Evolutionary conservation across 1,140 invertebrate genomes (phyloP), one percentile per base, ranked within the genome.

Genomic region (Trachymyrmex septentrionalis): DNA sequence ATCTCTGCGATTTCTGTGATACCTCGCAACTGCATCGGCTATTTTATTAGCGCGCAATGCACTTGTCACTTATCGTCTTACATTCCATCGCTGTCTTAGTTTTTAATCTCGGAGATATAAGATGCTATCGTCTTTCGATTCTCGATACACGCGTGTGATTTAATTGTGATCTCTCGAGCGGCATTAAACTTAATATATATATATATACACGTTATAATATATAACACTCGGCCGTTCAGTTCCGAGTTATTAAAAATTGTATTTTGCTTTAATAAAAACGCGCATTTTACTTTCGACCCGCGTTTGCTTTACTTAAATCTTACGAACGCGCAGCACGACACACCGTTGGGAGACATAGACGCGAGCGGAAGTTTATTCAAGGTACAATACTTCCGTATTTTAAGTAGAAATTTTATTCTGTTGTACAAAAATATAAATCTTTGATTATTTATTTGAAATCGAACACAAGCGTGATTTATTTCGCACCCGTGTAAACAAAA

Each of bases 1-100:
- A 75, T 48, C 38, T 44, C 69, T 61, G 69, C 80, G 69, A 75
- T n/a, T 84, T 84, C 80, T 84, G 80, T 84, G 80, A 84, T 84
- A 84, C 9, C 21, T 75, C 24, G 69, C 80, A 69, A 73, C 44
- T 53, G 64, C 64, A 66, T 30, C 24, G 19, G 61, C 30, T 34
- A 71, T 30, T 69, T 48, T 38, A 53, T 55, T 81, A 81, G 50
- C 57, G 27, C 64, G 48, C 77, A 24, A 71, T 55, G 77, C 48
- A 53, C 44, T 57, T 69, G 77, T 71, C 48, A 81, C 78, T 69
- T 71, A 21, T 84, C 80, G 69, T 73, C 44, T 59, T 75, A 84
- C 69, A 84, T 84, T 84, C 80, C 80, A 84, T 84, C 80, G 55
- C 19, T 82, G 38, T 55, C 48, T 38, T 81, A 81, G 80, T 84